A percentile compares a stretch with the other conserved stretches of the same genome.
Conservation (phyloP, 2,797 vertebrate species). For the Bradypodion pumilum region DNA sequence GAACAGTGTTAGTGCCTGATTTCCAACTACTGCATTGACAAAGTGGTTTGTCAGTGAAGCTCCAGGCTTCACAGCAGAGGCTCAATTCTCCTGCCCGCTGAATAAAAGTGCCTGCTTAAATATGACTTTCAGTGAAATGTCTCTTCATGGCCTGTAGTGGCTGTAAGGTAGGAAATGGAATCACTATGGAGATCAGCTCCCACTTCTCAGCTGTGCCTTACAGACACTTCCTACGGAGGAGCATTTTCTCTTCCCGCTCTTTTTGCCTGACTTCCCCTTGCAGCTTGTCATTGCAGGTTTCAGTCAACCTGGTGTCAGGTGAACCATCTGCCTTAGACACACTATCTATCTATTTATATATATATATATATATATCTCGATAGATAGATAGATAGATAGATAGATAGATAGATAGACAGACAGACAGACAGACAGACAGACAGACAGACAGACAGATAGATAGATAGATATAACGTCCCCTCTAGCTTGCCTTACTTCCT, state of each 20-base stretch:
- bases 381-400: too few relatives aligned
- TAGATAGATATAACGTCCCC: too few relatives aligned
- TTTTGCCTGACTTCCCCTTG: slow-evolving; percentile 3
- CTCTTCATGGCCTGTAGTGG: background rate
- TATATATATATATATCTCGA: background rate
- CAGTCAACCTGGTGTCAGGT: background rate
- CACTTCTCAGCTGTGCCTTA: background rate
- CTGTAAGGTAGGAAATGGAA: slow-evolving; percentile 5
- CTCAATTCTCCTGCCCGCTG: slow-evolving; percentile 23
- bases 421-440: too few relatives aligned
- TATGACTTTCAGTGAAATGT: slow-evolving; percentile 7
- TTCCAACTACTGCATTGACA: background rate
- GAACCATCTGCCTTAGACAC: background rate
- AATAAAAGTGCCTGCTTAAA: background rate
- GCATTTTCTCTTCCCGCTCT: background rate
- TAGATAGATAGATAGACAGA: too few relatives aligned
- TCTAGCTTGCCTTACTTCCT: background rate
- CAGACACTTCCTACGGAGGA: background rate
- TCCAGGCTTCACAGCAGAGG: slow-evolving; percentile 7
- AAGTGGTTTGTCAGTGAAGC: slow-evolving; percentile 11
- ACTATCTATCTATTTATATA: too few relatives aligned
- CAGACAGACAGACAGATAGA: too few relatives aligned
- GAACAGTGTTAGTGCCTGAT: background rate
- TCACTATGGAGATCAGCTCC: background rate
- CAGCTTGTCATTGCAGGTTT: background rate